These are phyloP conservation scores for Odontocerum albicorne DNA, from an alignment of 2,888 invertebrate species.

Conservation along the genomic window DNA sequence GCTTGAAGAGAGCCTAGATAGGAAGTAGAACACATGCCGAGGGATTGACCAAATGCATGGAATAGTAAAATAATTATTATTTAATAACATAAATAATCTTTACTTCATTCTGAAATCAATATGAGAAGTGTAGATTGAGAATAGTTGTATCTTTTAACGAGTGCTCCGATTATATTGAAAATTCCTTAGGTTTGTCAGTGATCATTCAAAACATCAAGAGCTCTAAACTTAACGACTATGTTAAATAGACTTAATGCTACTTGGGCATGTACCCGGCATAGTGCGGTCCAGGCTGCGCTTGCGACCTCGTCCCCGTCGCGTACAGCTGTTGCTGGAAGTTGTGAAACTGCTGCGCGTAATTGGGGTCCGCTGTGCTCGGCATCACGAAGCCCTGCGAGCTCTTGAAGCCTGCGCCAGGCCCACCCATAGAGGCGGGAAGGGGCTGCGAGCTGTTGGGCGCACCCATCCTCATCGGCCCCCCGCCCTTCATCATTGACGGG, in stretches of 20 bases:
- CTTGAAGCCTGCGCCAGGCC: slow-evolving; percentile 67
- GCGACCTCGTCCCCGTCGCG: slow-evolving; percentile 67
- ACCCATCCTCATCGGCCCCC: slow-evolving; percentile 48
- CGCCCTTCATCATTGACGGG: slow-evolving; percentile 46
- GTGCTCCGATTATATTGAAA: no score
- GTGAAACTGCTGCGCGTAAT: slow-evolving; percentile 93
- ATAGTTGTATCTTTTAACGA: no score
- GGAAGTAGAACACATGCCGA: no score
- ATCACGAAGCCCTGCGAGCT: slow-evolving; percentile 79
- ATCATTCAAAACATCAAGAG: slow-evolving; percentile 1
- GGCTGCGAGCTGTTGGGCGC: slow-evolving; percentile 71
- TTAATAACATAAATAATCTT: no score
- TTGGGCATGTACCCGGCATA: slow-evolving; percentile 42
- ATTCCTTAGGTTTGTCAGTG: no score
- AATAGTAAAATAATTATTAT: no score
- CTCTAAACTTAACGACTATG: background rate
- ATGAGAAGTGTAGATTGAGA: no score
- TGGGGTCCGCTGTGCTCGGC: slow-evolving; percentile 84
- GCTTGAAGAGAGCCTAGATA: no score
- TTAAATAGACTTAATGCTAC: slow-evolving; percentile 19
- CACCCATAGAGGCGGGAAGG: slow-evolving; percentile 77
- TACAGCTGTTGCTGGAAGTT: slow-evolving; percentile 95
- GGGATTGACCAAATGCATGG: no score
- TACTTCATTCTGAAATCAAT: no score
- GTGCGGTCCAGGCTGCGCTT: slow-evolving; percentile 52